Base-by-base conservation (phyloP, 2,888 invertebrate genomes). In the Ophioninae sp. region DNA sequence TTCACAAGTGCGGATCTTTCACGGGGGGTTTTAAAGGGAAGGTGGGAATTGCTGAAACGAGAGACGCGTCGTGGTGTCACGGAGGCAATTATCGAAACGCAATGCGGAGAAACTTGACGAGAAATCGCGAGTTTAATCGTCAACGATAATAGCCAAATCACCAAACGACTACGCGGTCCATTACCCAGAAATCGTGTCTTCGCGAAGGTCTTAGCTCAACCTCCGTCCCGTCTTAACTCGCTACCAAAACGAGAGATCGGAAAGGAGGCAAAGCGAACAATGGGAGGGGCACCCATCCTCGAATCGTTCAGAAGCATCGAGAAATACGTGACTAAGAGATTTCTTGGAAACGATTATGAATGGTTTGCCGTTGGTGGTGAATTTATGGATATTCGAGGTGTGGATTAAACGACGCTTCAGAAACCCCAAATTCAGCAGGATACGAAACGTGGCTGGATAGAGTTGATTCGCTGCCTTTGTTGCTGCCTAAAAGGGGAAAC, bases 391-490 rank as follows among this genome's bases (percentile, higher is more conserved):
- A 57, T 57, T 72, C 50, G 39, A 8, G 59, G 17, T 37, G n/a
- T 39, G 70, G 57, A 39, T 39, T 20, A 59, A 57, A 7, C n/a
- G 70, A 59, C 39, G 59, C 70, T 72, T 57, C 7, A 72, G 57
- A 20, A 72, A 72, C 57, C 59, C 37, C 57, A n/a, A 59, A 72
- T 72, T 72, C 59, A 59, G 70, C 70, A 50, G 57, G n/a, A 57
- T 20, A 72, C 30, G 37, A 59, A 72, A 39, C 70, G 57, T n/a
- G n/a, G 37, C 13, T 39, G 20, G 57, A 37, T 59, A 57, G 59
- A 72, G 5, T 20, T 37, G 57, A 37, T 59, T 57, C 21, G 23
- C 7, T 67, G 41, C 10, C 21, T 21, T 13, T 21, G 13, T 6
- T 13, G 41, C 13, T 20, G 44, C n/a, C 44, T 21, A 30, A 67